Percentiles rank a stretch among this genome's conserved stretches.
These are phyloP conservation scores for Andrena cerasifolii DNA, from an alignment of 1,140 invertebrate species.

Conservation along the genomic window DNA sequence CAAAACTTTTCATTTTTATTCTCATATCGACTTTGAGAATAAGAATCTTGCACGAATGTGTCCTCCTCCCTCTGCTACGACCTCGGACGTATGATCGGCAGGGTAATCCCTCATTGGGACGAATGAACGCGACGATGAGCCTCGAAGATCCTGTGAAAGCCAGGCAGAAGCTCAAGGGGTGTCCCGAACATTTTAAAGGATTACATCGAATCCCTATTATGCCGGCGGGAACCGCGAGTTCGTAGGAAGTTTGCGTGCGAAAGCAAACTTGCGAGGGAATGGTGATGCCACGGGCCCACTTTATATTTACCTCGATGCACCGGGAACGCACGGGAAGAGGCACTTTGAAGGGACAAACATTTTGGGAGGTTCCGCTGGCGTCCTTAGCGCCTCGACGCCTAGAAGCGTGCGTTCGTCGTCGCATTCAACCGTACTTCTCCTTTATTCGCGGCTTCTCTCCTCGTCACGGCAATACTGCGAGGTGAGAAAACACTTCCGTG, in stretches of 20 bases:
- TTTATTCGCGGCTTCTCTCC: not conserved
- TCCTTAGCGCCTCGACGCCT: conserved; percentile 23
- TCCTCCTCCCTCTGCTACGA: too few relatives aligned
- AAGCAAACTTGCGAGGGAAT: conserved; percentile 10
- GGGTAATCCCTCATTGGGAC: too few relatives aligned
- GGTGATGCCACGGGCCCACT: not conserved
- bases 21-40: too few relatives aligned
- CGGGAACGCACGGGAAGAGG: conserved; percentile 18
- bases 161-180: not conserved
- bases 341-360: conserved; percentile 63
- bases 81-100: too few relatives aligned
- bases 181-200: conserved; percentile 29
- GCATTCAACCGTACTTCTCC: not conserved
- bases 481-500: not conserved
- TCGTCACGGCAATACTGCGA: not conserved
- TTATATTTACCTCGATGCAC: conserved; percentile 20
- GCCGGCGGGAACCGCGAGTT: not conserved
- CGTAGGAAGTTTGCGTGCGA: not conserved
- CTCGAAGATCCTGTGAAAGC: not conserved
- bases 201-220: conserved; percentile 24
- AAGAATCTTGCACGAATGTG: too few relatives aligned
- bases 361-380: conserved; percentile 9
- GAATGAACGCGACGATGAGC: not conserved
- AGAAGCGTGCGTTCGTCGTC: not conserved
- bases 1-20: not conserved